A percentile compares a stretch with the other conserved stretches of the same genome.
These are phyloP conservation scores for Taenaris catops DNA, from an alignment of 2,888 invertebrate species.

Conservation along the genomic window DNA sequence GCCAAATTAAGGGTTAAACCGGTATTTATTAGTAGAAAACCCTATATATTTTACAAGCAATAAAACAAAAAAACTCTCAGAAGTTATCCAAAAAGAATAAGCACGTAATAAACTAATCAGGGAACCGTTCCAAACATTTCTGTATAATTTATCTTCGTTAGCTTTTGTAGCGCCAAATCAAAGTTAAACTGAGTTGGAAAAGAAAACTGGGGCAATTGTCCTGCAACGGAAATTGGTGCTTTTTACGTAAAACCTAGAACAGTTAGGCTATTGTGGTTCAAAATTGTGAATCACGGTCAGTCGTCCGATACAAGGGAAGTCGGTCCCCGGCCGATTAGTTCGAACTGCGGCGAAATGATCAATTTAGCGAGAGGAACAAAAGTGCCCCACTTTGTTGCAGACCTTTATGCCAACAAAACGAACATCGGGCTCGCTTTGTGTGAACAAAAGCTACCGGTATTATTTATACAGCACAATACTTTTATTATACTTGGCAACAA, in stretches of 20 bases:
- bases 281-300: conserved; percentile 20
- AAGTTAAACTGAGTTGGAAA: conserved; percentile 15
- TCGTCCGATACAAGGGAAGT: conserved; percentile 21
- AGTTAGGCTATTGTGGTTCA: conserved; percentile 19
- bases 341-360: conserved; percentile 22
- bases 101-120: too few species aligned
- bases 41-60: too few species aligned
- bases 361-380: conserved; percentile 21
- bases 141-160: neutral
- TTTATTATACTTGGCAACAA: neutral
- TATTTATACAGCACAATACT: neutral
- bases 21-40: too few species aligned
- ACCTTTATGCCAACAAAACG: conserved; percentile 13
- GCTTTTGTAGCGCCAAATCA: conserved; percentile 14
- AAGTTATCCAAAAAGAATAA: too few species aligned
- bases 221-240: conserved; percentile 20
- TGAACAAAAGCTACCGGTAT: conserved; percentile 3
- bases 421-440: conserved; percentile 7
- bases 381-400: conserved; percentile 17
- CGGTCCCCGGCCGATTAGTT: conserved; percentile 22
- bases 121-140: neutral
- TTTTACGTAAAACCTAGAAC: conserved; percentile 19
- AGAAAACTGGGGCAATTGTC: conserved; percentile 18
- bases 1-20: too few species aligned
- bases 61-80: too few species aligned